phyloP scores from a whole-genome alignment of 1,140 invertebrate genomes.

The Panulirus ornatus region DNA sequence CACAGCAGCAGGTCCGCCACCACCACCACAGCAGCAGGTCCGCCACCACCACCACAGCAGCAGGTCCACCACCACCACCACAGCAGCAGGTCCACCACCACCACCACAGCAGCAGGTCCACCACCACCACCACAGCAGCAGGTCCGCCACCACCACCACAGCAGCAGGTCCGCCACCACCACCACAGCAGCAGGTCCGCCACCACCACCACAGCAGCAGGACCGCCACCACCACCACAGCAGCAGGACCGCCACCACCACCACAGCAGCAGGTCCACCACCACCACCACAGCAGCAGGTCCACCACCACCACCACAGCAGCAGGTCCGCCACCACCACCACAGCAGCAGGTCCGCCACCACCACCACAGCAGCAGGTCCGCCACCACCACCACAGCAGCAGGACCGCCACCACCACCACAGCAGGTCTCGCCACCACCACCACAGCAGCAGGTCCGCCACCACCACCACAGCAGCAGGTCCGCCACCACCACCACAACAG shows the following conservation, averaged over 20 bases:
- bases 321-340: not conserved
- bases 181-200: too few relatives aligned
- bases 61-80: not conserved
- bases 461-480: not conserved
- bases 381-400: not conserved
- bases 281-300: not conserved
- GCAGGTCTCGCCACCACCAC: not conserved
- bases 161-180: not conserved
- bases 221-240: too few relatives aligned
- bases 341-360: too few relatives aligned
- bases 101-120: too few relatives aligned
- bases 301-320: not conserved
- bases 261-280: not conserved
- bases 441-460: not conserved
- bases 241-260: not conserved
- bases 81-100: too few relatives aligned
- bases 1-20: slow-evolving; percentile 23
- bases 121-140: not conserved
- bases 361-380: not conserved
- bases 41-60: too few relatives aligned
- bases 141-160: too few relatives aligned
- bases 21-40: not conserved
- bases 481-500: not conserved
- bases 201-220: too few relatives aligned
- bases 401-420: too few relatives aligned